phyloP scores from a whole-genome alignment of 2,888 invertebrate genomes.

The Plebejus anna region DNA sequence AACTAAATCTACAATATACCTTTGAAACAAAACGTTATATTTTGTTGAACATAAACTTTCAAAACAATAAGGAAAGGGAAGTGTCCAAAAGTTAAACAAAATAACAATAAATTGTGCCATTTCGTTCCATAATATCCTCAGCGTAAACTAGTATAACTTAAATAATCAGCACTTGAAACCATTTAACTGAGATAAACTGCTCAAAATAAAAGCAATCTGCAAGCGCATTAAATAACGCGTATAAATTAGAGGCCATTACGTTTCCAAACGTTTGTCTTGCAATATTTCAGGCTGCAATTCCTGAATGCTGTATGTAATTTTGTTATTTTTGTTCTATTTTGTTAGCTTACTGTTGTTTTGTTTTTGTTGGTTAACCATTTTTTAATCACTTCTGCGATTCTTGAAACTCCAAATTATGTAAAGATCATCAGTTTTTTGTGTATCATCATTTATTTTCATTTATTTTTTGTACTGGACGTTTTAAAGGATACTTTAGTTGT shows the following conservation, averaged over 20 bases:
- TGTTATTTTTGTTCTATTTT: conserved; percentile 14
- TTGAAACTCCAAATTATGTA: neutral
- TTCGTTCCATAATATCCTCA: neutral
- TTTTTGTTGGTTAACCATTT: neutral
- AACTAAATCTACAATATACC: neutral
- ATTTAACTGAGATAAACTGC: conserved; percentile 19
- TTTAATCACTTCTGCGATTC: neutral
- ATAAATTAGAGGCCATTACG: conserved; percentile 18
- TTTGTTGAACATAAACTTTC: neutral
- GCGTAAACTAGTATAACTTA: conserved; percentile 2
- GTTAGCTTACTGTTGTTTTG: neutral
- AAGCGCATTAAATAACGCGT: conserved; percentile 23
- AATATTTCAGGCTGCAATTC: conserved; percentile 18
- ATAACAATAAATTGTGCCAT: neutral
- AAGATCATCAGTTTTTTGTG: neutral
- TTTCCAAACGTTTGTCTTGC: conserved; percentile 22
- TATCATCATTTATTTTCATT: neutral
- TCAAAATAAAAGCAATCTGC: conserved; percentile 24
- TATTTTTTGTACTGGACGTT: neutral
- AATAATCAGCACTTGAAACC: conserved; percentile 14
- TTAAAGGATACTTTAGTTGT: neutral
- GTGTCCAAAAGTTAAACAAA: neutral
- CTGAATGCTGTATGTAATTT: conserved; percentile 17
- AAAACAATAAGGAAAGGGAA: neutral
- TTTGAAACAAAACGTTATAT: neutral